Base-by-base conservation (phyloP, 2,797 vertebrate genomes). In the Ispidina picta region DNA sequence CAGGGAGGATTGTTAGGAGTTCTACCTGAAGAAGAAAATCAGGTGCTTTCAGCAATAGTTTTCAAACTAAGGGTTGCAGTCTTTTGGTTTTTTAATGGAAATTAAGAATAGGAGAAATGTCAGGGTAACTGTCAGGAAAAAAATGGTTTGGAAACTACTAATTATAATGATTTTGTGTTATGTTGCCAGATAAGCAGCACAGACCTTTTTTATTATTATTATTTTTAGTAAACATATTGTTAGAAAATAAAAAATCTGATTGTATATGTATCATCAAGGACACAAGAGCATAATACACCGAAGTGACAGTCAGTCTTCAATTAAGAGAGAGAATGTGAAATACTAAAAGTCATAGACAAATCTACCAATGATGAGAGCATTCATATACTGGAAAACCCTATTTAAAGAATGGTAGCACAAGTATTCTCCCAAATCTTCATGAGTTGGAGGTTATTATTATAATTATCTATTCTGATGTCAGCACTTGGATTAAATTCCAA, bases 161-260 rank as follows among this genome's bases (percentile, higher is more conserved):
- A 89, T 91, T 77, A 63, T 54, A 88, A 77, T 60, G 65, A 65
- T 15, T 65, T 79, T 69, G 39, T 55, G 26, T 51, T 81, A 49
- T 28, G 21, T 37, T 94, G 76, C 83, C 80, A 92, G 60, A 83
- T 52, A 84, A 86, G 31, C 22, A 54, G 68, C 43, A 74, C 11
- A 56, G 17, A 43, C 16, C 5, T 5, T 28, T 22, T 55, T 12
- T 12, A 37, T 37, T 37, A 14, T 39, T 37, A 37, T 37, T 37
- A 48, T 76, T 49, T 86, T 72, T 28, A 68, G 33, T 25, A 70
- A 94, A 84, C 26, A 62, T 58, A 86, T 17, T 52, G 60, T 75
- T 80, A 83, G 68, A 83, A 89, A 95, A 82, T 16, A 56, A 89
- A 89, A 89, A 86, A 68, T 79, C 21, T 80, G 41, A 29, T 64